These are phyloP conservation scores for Coluber constrictor DNA, from an alignment of 2,797 vertebrate genomes.

Conservation along the genomic window DNA sequence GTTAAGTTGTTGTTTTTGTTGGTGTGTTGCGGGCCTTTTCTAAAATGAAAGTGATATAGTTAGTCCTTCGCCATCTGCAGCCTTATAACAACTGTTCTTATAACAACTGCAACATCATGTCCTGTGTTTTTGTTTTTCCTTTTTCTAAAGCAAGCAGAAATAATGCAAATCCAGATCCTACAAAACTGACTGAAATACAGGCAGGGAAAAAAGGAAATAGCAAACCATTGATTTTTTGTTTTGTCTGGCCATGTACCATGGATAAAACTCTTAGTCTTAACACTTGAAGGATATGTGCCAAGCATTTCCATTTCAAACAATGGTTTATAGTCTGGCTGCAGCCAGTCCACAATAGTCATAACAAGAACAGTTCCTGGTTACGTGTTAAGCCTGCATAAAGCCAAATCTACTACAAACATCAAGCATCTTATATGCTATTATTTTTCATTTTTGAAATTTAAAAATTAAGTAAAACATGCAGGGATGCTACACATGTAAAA, in stretches of 20 bases:
- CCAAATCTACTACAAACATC: neutral
- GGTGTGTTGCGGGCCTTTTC: neutral
- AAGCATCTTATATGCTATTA: neutral
- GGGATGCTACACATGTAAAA: neutral
- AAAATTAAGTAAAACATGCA: neutral
- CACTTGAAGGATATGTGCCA: neutral
- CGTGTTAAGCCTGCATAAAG: neutral
- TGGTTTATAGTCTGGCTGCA: neutral
- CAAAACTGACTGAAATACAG: neutral
- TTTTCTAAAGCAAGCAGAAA: neutral
- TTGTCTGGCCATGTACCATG: neutral
- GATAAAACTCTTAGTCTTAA: neutral
- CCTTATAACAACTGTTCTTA: neutral
- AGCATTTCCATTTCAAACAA: neutral
- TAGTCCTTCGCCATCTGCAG: neutral
- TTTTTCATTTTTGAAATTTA: constrained; percentile 2
- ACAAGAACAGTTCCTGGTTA: neutral
- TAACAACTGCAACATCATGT: neutral
- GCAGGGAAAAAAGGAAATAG: neutral
- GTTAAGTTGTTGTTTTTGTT: neutral
- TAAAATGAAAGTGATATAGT: neutral
- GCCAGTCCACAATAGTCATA: neutral
- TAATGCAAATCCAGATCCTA: neutral
- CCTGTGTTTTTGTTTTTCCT: neutral
- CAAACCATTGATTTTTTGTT: neutral